These are phyloP conservation scores for Margarornis squamiger DNA, from an alignment of 2,797 vertebrate species.

Conservation along the genomic window DNA sequence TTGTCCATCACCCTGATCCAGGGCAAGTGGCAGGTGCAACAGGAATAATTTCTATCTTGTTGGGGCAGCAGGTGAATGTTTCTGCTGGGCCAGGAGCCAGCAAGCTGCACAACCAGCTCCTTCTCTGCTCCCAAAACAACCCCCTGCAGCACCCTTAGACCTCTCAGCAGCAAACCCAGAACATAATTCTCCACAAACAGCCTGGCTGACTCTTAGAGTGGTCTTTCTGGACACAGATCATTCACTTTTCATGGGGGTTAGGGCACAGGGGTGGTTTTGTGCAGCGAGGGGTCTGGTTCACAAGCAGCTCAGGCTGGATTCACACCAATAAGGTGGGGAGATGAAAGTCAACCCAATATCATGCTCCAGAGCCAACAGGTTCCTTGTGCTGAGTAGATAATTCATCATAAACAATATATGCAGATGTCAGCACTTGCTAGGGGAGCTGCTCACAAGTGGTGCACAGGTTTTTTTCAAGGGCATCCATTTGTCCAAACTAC, in stretches of 20 bases:
- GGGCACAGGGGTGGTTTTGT: rapidly evolving
- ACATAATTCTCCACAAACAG: rapidly evolving
- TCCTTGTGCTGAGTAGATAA: neutral
- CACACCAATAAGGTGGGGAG: neutral
- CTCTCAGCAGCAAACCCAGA: neutral
- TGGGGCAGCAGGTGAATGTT: rapidly evolving
- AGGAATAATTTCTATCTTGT: neutral
- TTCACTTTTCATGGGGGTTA: rapidly evolving
- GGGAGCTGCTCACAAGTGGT: neutral
- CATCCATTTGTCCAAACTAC: neutral
- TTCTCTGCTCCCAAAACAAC: neutral
- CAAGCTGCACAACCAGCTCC: neutral
- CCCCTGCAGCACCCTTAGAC: rapidly evolving
- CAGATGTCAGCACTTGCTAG: neutral
- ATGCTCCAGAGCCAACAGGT: neutral
- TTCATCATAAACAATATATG: neutral
- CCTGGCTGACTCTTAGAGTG: neutral
- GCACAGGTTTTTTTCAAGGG: neutral
- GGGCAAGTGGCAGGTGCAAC: rapidly evolving
- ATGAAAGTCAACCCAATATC: neutral
- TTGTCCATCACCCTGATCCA: neutral
- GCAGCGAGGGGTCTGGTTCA: neutral
- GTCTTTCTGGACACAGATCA: rapidly evolving
- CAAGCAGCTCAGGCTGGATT: neutral
- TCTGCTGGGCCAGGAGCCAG: neutral